Evolutionary conservation across 2,113 vertebrate species (phyloP).

Genomic region (Isurus oxyrinchus): DNA sequence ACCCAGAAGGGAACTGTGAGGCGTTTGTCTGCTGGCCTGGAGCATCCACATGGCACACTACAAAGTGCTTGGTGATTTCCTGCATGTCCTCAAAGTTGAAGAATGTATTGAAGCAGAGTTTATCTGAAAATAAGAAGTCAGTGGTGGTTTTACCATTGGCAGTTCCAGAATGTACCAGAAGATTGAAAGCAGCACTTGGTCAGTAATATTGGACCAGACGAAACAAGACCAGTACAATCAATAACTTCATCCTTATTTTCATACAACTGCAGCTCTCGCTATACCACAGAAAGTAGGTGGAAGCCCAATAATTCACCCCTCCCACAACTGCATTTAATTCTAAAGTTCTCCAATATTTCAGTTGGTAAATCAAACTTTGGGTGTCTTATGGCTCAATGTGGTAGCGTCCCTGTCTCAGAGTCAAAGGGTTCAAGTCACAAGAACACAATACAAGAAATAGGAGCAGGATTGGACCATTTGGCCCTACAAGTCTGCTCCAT

Average conservation of each 20-base stretch:
- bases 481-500: too few species aligned
- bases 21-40: conserved; percentile 65
- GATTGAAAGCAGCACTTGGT: not conserved
- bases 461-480: too few species aligned
- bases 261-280: not conserved
- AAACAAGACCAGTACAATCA: not conserved
- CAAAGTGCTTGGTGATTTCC: conserved; percentile 97
- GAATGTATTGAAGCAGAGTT: conserved; percentile 92
- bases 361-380: not conserved
- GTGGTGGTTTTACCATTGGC: conserved; percentile 35
- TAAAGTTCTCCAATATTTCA: not conserved
- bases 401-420: too few species aligned
- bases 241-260: not conserved
- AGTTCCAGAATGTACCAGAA: conserved; percentile 38
- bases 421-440: too few species aligned
- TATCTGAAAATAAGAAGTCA: conserved; percentile 64
- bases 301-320: not conserved
- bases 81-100: conserved; percentile 97
- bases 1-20: conserved; percentile 88
- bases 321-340: not conserved
- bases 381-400: not conserved
- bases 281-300: not conserved
- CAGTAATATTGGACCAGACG: not conserved
- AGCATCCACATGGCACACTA: conserved; percentile 89
- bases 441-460: too few species aligned